phyloP scores from a whole-genome alignment of 2,113 vertebrate species.

The Microcebus tavaratra region DNA sequence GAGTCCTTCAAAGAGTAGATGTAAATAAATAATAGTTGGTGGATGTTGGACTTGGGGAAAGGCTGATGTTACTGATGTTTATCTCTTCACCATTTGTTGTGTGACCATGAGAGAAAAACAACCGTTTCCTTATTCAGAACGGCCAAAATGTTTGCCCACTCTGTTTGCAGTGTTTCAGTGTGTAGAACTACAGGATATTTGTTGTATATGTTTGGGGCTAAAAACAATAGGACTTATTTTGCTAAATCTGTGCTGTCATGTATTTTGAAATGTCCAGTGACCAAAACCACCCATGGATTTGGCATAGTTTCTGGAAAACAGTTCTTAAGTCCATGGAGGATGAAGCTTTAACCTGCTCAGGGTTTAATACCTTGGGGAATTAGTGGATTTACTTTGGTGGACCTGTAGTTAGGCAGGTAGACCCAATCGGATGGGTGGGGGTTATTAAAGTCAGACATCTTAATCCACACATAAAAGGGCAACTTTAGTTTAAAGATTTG shows the following conservation, averaged over 20 bases:
- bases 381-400: neutral
- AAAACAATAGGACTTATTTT: slow-evolving; percentile 55
- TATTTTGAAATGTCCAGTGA: slow-evolving; percentile 46
- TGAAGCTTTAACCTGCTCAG: neutral
- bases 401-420: neutral
- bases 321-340: neutral
- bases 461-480: neutral
- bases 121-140: neutral
- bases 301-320: slow-evolving; percentile 41
- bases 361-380: neutral
- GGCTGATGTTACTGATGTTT: neutral
- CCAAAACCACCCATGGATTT: slow-evolving; percentile 22
- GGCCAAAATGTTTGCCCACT: neutral
- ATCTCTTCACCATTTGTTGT: slow-evolving; percentile 22
- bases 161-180: neutral
- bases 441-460: neutral
- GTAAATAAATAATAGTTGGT: slow-evolving; percentile 25
- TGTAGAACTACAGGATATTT: slow-evolving; percentile 33
- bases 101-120: slow-evolving; percentile 33
- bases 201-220: slow-evolving; percentile 30
- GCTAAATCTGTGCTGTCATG: slow-evolving; percentile 47
- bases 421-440: neutral
- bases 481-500: neutral
- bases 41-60: neutral
- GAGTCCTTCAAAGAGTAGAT: neutral